These are phyloP conservation scores for Tipula helvola DNA, from an alignment of 2,888 invertebrate genomes.

Conservation along the genomic window DNA sequence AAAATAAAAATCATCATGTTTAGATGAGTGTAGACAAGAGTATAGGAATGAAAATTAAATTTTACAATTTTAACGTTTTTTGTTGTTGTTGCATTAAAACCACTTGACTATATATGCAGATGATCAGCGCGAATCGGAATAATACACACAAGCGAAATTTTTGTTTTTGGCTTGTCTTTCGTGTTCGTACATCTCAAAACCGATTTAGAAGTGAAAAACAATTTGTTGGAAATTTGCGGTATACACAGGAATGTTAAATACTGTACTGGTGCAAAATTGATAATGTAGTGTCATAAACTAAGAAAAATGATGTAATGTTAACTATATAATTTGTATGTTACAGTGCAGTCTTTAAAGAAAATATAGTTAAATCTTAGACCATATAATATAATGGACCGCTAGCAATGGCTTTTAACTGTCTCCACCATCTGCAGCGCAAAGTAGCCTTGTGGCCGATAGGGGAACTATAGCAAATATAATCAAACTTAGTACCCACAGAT, in stretches of 20 bases:
- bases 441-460: no score
- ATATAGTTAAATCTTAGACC: no score
- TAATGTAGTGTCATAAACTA: background rate
- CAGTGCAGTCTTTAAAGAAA: background rate
- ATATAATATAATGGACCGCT: no score
- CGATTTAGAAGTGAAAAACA: background rate
- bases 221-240: no score
- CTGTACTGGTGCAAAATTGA: background rate
- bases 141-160: background rate
- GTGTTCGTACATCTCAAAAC: background rate
- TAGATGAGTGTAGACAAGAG: background rate
- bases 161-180: background rate
- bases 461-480: no score
- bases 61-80: background rate
- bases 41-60: background rate
- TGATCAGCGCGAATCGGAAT: background rate
- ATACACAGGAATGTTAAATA: no score
- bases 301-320: background rate
- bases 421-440: no score
- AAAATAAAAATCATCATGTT: no score
- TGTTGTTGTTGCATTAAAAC: background rate
- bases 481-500: no score
- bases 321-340: background rate
- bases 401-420: no score
- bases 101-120: background rate